Conservation (phyloP, 2,113 vertebrate species). For the Oncorhynchus keta region DNA sequence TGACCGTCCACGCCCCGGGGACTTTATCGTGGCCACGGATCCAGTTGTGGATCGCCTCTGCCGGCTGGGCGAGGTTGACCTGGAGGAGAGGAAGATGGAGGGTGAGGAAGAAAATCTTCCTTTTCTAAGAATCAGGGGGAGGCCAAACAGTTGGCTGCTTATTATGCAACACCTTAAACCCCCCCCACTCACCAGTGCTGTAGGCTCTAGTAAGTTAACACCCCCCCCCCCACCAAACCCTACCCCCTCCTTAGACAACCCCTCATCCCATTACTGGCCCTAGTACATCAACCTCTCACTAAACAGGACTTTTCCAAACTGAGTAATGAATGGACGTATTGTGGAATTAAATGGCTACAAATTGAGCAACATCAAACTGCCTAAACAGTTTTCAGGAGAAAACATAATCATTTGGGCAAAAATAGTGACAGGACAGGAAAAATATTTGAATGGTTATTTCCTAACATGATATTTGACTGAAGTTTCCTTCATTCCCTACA, state of each 20-base stretch:
- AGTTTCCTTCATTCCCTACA: too few species aligned
- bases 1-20: constrained; percentile 89
- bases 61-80: constrained; percentile 84
- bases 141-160: constrained; percentile 32
- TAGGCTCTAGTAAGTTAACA: not conserved
- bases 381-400: not conserved
- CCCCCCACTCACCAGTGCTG: constrained; percentile 1
- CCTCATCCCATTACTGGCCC: not conserved
- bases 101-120: too few species aligned
- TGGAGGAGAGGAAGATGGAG: constrained; percentile 33
- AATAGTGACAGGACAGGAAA: too few species aligned
- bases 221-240: constrained; percentile 10
- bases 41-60: constrained; percentile 91
- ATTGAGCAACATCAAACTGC: not conserved
- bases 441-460: too few species aligned
- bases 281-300: not conserved
- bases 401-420: too few species aligned
- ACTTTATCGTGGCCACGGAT: constrained; percentile 98
- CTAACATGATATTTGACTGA: too few species aligned
- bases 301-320: constrained; percentile 9
- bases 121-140: constrained; percentile 32
- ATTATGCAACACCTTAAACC: constrained; percentile 16
- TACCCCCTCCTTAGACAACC: not conserved
- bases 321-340: constrained; percentile 2
- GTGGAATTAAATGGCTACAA: not conserved